Conservation (phyloP, 2,797 vertebrate species). For the Apodemus agrarius region DNA sequence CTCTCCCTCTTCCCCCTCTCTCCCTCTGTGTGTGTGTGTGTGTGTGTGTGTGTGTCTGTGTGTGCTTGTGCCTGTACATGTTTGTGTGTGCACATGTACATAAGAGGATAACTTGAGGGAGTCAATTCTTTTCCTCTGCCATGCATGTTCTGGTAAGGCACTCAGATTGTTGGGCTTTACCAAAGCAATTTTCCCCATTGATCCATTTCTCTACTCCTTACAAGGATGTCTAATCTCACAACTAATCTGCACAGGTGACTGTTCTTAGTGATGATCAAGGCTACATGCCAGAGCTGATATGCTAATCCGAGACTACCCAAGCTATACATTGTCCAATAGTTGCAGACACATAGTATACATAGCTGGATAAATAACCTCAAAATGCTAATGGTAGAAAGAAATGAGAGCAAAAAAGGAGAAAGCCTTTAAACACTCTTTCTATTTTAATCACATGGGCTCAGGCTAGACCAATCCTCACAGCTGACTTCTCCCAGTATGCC, state of each 20-base stretch:
- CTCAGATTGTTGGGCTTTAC: not conserved
- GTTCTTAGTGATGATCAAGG: not conserved
- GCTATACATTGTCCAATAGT: not conserved
- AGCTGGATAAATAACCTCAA: not conserved
- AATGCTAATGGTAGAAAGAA: not conserved
- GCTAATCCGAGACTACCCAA: not conserved
- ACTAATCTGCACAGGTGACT: not conserved
- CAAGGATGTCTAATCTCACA: not conserved
- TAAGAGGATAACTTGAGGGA: not conserved
- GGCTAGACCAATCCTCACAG: not conserved
- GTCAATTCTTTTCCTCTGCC: not conserved
- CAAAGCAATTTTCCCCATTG: not conserved
- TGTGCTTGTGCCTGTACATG: not conserved
- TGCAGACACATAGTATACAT: not conserved
- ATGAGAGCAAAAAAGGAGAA: not conserved
- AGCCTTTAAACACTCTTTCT: not conserved
- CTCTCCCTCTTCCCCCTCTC: too few species aligned
- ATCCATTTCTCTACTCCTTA: not conserved
- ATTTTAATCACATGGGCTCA: not conserved
- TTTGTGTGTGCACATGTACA: not conserved
- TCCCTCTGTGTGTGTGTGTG: not conserved
- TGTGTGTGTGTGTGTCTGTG: fast-evolving
- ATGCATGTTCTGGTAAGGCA: not conserved
- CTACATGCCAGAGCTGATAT: not conserved
- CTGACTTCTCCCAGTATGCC: not conserved